Conservation (phyloP, 2,797 vertebrate species). For the Spinus pinus region DNA sequence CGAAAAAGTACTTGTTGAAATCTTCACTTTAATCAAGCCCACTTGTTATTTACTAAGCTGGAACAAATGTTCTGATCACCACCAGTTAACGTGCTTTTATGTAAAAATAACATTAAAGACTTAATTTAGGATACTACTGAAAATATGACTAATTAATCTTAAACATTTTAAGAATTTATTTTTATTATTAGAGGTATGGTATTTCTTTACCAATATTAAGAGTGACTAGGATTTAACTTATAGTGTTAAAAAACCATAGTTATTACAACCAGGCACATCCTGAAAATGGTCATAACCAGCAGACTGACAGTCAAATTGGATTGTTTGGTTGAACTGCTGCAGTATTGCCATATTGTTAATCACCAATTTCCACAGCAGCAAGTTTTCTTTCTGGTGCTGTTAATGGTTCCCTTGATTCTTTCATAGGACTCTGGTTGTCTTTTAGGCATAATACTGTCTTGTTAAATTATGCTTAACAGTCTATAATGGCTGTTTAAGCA, state of each 20-base stretch:
- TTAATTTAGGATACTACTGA: background rate
- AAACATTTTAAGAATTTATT: background rate
- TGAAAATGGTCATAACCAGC: background rate
- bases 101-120: background rate
- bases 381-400: background rate
- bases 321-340: background rate
- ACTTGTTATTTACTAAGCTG: background rate
- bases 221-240: background rate
- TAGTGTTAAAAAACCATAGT: background rate
- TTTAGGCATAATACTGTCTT: background rate
- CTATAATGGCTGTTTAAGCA: background rate
- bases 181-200: background rate
- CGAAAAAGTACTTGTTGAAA: background rate
- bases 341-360: constrained; percentile 22
- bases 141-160: background rate
- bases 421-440: constrained; percentile 6
- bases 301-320: background rate
- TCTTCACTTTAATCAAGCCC: constrained; percentile 1
- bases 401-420: constrained; percentile 18
- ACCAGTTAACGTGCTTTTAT: background rate
- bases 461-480: background rate
- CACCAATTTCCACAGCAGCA: constrained; percentile 9
- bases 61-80: background rate
- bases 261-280: background rate
- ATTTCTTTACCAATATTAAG: background rate